Conservation (phyloP, 2,113 vertebrate genomes). For the Stegastes partitus region DNA sequence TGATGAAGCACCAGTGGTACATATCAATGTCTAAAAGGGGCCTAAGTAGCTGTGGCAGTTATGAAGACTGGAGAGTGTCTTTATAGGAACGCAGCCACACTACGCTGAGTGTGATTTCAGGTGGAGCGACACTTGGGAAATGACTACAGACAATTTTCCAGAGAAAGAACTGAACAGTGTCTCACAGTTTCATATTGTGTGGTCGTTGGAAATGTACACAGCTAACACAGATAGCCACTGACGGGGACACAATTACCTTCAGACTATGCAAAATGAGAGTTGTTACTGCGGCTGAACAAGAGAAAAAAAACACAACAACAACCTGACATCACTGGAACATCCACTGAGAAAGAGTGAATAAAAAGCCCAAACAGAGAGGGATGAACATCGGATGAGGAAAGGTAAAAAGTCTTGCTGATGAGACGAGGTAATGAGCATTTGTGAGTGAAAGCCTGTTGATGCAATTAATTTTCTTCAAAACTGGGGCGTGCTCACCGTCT, state of each 20-base stretch:
- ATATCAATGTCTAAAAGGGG: too few relatives aligned
- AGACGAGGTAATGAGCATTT: slow-evolving; percentile 25
- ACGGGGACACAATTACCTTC: not conserved
- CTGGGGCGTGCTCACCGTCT: slow-evolving; percentile 21
- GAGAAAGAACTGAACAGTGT: too few relatives aligned
- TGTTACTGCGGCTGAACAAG: not conserved
- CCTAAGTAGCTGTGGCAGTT: too few relatives aligned
- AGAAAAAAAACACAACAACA: too few relatives aligned
- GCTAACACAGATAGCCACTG: not conserved
- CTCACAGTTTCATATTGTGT: too few relatives aligned
- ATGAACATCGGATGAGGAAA: not conserved
- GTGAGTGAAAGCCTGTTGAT: slow-evolving; percentile 31
- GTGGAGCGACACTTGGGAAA: too few relatives aligned
- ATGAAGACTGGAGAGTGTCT: too few relatives aligned
- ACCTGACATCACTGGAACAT: slow-evolving; percentile 20
- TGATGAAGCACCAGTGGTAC: too few relatives aligned
- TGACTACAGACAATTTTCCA: too few relatives aligned
- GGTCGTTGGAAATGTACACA: not conserved
- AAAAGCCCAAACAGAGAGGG: not conserved
- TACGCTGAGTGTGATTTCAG: too few relatives aligned
- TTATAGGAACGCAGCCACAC: too few relatives aligned
- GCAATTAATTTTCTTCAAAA: slow-evolving; percentile 59
- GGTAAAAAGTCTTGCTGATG: slow-evolving; percentile 7
- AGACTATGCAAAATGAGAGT: not conserved
- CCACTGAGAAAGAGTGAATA: not conserved